Evolutionary conservation across 2,113 vertebrate species (phyloP), one percentile per base, ranked within the genome.

Genomic region (Elanus axillaris): DNA sequence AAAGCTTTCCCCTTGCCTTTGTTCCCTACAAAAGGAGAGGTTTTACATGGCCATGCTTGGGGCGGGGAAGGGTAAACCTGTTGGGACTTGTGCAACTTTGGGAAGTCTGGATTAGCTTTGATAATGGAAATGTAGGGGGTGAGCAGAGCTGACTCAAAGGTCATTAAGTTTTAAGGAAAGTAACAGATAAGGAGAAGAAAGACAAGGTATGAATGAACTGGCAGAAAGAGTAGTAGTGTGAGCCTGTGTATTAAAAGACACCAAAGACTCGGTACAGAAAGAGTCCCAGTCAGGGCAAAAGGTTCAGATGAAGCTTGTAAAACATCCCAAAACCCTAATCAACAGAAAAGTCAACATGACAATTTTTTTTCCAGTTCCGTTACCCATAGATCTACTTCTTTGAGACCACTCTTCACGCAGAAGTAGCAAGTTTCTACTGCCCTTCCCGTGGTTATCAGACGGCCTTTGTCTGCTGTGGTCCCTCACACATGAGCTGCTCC

Each of bases 11-110:
- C 20, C 5, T 48, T 8, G 0, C 16, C 29, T 36, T 5, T 4
- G 2, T 2, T 38, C 52, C 73, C 58, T 40, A 14, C 17, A 43
- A 50, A 1, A 1, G 0, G 19, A 10, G 15, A n/a, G 8, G 16
- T 55, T 88, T 72, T 29, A 48, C 48, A 8, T 0, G 14, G 42
- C 20, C 52, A 15, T 14, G 25, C 32, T 31, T 9, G 47, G 40
- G 43, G 36, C 32, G 16, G 83, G 60, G 22, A 26, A 16, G 48
- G 15, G 0, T 2, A 34, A 83, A 52, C 19, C 22, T 45, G 2
- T 1, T 0, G 45, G 1, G 27, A 31, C 32, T 85, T 56, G 0
- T 1, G 29, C 8, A 53, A 0, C 58, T 88, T 3, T 1, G 47
- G 69, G 21, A 77, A 64, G n/a, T 64, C 42, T 10, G 55, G 66